Conservation (phyloP, 2,888 invertebrate species). For the Meteorus colon region DNA sequence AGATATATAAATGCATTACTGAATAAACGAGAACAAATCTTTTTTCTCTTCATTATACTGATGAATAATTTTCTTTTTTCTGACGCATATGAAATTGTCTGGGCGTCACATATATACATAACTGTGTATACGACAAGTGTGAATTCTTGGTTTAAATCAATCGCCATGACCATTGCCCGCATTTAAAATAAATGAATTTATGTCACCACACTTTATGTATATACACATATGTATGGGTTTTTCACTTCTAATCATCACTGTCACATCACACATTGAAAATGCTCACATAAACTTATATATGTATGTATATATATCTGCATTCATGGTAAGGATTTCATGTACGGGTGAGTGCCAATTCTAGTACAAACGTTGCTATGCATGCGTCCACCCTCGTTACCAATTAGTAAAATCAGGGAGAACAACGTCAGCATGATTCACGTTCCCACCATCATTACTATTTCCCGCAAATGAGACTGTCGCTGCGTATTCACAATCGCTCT, state of each 20-base stretch:
- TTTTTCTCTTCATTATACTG: background rate
- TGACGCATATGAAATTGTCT: background rate
- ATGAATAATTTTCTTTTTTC: background rate
- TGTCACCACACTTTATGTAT: background rate
- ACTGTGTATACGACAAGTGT: background rate
- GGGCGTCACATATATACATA: background rate
- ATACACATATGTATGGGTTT: background rate
- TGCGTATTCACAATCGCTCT: constrained; percentile 1
- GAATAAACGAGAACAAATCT: background rate
- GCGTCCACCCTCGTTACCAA: constrained; percentile 31
- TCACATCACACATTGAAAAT: background rate
- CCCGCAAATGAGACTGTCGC: constrained; percentile 31
- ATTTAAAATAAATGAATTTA: background rate
- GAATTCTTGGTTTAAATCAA: background rate
- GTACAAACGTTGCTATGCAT: background rate
- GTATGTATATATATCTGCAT: background rate
- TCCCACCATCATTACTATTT: constrained; percentile 29
- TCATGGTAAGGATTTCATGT: background rate
- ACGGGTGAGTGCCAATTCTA: background rate
- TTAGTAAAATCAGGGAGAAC: constrained; percentile 21
- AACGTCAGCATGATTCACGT: constrained; percentile 33
- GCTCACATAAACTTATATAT: background rate
- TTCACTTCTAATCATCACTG: background rate
- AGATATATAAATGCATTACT: background rate
- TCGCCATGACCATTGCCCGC: background rate